Percentiles rank a stretch among this genome's conserved stretches.
Evolutionary conservation across 2,888 invertebrate genomes (phyloP).

Genomic region (Drosophila antonietae): DNA sequence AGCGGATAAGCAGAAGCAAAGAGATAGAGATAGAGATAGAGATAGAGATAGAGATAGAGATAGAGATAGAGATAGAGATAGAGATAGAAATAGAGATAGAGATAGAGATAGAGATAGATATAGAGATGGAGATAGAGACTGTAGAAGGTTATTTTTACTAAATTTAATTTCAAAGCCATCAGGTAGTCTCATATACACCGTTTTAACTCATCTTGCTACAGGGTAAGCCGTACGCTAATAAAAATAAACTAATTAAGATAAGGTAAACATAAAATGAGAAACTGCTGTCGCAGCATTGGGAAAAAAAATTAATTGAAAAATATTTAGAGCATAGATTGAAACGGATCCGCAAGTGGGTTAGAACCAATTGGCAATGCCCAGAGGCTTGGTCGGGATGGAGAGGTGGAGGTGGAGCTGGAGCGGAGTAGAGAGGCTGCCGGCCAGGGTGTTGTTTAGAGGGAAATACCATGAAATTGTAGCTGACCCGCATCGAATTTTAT

Average conservation of each 20-base stretch:
- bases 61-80: not conserved
- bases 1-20: no score
- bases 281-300: conserved; percentile 31
- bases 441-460: not conserved
- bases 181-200: not conserved
- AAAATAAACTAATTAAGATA: conserved; percentile 51
- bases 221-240: conserved; percentile 14
- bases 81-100: not conserved
- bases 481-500: conserved; percentile 48
- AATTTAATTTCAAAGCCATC: not conserved
- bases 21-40: not conserved
- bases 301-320: conserved; percentile 46
- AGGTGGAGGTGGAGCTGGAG: no score
- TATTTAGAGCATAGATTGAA: conserved; percentile 52
- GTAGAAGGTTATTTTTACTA: not conserved
- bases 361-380: conserved; percentile 49
- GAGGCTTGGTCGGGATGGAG: not conserved
- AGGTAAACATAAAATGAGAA: conserved; percentile 38
- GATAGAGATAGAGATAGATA: not conserved
- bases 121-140: not conserved
- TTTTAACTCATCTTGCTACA: not conserved
- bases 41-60: not conserved
- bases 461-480: conserved; percentile 35
- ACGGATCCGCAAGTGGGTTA: conserved; percentile 44
- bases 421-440: no score